These are phyloP conservation scores for Galeruca laticollis DNA, from an alignment of 2,888 invertebrate species.

Conservation along the genomic window DNA sequence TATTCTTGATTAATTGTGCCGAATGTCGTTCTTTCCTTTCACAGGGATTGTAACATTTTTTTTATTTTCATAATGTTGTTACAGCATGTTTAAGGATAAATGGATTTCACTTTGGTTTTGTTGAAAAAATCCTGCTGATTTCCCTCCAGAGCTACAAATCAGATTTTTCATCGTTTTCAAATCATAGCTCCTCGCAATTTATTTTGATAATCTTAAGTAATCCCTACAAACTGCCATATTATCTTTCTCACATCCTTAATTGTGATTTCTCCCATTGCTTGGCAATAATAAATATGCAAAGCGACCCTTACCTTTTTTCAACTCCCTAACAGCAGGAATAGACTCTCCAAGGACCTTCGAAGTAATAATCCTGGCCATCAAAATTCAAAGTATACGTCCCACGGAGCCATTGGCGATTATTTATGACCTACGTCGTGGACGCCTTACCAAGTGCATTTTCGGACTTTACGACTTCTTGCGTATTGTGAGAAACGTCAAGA, in stretches of 20 bases:
- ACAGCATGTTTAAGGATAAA: background rate
- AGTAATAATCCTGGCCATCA: conserved; percentile 29
- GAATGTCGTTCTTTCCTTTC: background rate
- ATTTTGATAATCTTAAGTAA: background rate
- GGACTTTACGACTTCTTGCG: conserved; percentile 30
- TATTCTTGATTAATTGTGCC: conserved; percentile 13
- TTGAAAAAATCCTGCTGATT: too few relatives aligned
- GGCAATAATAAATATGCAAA: conserved; percentile 30
- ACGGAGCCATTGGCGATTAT: conserved; percentile 29
- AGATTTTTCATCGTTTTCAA: background rate
- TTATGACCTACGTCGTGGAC: conserved; percentile 30
- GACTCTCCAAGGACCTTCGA: conserved; percentile 30
- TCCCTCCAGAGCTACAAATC: too few relatives aligned
- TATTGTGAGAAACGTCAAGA: conserved; percentile 28
- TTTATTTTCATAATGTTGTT: background rate
- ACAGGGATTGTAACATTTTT: background rate
- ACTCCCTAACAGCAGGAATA: conserved; percentile 12
- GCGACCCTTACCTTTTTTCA: conserved; percentile 22
- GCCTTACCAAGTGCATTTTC: conserved; percentile 26
- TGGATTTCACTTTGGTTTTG: conserved; percentile 1
- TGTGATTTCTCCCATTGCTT: background rate
- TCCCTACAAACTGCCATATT: conserved; percentile 13
- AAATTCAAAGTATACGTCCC: conserved; percentile 26
- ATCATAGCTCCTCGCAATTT: background rate
- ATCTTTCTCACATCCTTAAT: conserved; percentile 14